phyloP scores from a whole-genome alignment of 2,113 vertebrate genomes.

The Globicephala melas region DNA sequence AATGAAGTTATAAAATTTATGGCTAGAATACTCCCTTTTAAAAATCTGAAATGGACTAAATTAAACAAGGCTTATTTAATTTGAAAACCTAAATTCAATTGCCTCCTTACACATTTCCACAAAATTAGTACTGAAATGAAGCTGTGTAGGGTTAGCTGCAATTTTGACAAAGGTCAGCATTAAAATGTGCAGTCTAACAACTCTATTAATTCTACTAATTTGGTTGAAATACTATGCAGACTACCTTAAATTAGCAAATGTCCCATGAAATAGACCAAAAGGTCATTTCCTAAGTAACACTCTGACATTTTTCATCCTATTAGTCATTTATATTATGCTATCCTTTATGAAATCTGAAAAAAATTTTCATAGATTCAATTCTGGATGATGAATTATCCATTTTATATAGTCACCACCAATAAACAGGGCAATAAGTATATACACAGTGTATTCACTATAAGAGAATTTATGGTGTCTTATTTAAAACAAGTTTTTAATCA shows the following conservation, averaged over 20 bases:
- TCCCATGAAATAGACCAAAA: slow-evolving; percentile 35
- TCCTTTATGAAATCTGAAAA: not conserved
- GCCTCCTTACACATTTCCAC: slow-evolving; percentile 68
- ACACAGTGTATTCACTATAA: not conserved
- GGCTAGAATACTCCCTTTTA: slow-evolving; percentile 30
- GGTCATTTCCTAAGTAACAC: slow-evolving; percentile 5
- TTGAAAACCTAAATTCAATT: slow-evolving; percentile 75
- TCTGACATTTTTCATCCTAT: not conserved
- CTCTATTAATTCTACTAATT: slow-evolving; percentile 77
- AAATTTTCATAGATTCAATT: not conserved
- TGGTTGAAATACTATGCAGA: slow-evolving; percentile 54
- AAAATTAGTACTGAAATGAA: slow-evolving; percentile 75
- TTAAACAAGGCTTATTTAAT: slow-evolving; percentile 78
- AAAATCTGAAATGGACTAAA: slow-evolving; percentile 66
- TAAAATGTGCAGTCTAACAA: slow-evolving; percentile 64
- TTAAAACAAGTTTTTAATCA: not conserved
- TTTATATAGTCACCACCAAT: not conserved
- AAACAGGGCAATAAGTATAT: not conserved
- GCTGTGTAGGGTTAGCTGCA: slow-evolving; percentile 73
- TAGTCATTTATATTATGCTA: slow-evolving; percentile 21
- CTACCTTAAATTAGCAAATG: slow-evolving; percentile 35
- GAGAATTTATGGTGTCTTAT: not conserved
- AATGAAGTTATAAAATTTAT: slow-evolving; percentile 17
- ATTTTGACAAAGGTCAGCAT: slow-evolving; percentile 76
- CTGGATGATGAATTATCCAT: not conserved